phyloP scores from a whole-genome alignment of 2,888 invertebrate genomes.

The Diarsia brunnea region DNA sequence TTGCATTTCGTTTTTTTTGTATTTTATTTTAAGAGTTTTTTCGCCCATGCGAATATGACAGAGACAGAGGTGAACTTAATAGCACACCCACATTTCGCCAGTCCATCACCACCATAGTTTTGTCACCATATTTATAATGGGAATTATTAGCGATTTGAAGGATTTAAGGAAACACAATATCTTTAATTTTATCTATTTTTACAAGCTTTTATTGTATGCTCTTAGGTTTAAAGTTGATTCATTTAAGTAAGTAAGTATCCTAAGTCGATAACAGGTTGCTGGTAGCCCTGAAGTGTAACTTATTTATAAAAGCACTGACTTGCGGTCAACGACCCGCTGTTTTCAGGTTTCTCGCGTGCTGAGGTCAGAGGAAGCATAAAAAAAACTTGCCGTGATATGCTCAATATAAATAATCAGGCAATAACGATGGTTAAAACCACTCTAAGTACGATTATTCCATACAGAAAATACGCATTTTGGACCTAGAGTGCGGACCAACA shows the following conservation, averaged over 20 bases:
- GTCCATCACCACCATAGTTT: too few species aligned
- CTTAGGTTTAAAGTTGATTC: background rate
- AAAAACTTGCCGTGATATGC: background rate
- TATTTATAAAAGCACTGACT: constrained; percentile 32
- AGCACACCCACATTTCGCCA: too few species aligned
- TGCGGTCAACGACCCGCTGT: constrained; percentile 20
- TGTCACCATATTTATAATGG: too few species aligned
- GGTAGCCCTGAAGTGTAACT: background rate
- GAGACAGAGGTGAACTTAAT: too few species aligned
- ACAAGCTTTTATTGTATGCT: too few species aligned
- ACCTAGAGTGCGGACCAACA: background rate
- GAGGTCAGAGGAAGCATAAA: constrained; percentile 3
- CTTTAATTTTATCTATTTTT: background rate
- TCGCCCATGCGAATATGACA: too few species aligned
- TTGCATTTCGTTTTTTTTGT: background rate
- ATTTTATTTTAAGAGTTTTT: too few species aligned
- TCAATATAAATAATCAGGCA: background rate
- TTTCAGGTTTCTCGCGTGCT: constrained; percentile 29
- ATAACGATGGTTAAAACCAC: background rate
- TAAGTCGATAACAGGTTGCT: constrained; percentile 6
- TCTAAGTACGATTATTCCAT: background rate
- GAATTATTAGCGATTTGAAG: too few species aligned
- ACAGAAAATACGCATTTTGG: background rate
- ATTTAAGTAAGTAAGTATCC: background rate
- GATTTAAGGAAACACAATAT: background rate